Conservation (phyloP, 2,888 invertebrate genomes). For the Dusona sp. region DNA sequence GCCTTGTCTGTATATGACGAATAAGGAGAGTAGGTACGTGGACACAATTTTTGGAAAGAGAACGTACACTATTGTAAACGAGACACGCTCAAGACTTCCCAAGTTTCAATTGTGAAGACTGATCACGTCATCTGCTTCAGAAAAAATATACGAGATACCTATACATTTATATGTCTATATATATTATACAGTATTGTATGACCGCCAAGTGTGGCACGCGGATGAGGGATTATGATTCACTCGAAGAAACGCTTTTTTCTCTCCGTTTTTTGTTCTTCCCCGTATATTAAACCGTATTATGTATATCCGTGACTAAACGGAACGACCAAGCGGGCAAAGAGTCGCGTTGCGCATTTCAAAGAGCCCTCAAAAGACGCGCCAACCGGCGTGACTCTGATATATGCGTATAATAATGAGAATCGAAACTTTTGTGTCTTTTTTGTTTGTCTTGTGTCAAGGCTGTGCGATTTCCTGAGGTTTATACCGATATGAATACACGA, state of each 20-base stretch:
- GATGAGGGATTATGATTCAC: constrained; percentile 68
- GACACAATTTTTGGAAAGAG: constrained; percentile 47
- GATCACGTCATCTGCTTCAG: constrained; percentile 63
- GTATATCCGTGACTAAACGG: constrained; percentile 61
- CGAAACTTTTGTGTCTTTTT: constrained; percentile 45
- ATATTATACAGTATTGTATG: constrained; percentile 46
- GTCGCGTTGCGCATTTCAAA: constrained; percentile 65
- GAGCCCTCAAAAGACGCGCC: constrained; percentile 54
- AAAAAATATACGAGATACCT: background rate
- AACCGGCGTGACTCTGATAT: constrained; percentile 31
- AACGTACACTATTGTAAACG: constrained; percentile 50
- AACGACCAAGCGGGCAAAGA: constrained; percentile 36
- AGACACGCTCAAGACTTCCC: constrained; percentile 50
- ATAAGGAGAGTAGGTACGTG: constrained; percentile 40
- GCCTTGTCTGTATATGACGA: constrained; percentile 37
- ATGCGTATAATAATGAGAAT: constrained; percentile 42
- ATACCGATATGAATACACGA: constrained; percentile 4
- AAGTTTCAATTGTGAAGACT: constrained; percentile 36
- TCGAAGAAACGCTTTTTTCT: constrained; percentile 40
- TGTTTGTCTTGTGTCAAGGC: background rate
- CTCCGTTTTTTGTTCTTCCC: constrained; percentile 48
- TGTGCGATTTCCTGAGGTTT: background rate
- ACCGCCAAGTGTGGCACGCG: constrained; percentile 59
- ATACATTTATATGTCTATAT: background rate
- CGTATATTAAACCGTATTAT: constrained; percentile 47